Evolutionary conservation across 2,888 invertebrate species (phyloP).

Genomic region (Nymphalis c-album): DNA sequence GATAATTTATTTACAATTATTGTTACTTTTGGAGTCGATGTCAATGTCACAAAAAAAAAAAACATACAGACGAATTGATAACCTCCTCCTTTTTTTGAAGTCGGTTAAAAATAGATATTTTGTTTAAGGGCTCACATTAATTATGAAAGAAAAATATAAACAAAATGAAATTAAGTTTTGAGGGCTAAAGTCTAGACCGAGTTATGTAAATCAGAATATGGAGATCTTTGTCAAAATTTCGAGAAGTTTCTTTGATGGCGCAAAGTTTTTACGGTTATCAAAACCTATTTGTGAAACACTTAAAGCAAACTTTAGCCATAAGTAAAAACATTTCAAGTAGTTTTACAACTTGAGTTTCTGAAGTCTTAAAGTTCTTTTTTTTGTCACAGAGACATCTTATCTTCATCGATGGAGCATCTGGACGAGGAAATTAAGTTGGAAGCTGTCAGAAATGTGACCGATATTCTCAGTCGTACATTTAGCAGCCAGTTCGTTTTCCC

Average conservation of each 20-base stretch:
- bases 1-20: no score
- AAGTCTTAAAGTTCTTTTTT: not conserved
- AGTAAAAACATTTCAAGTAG: constrained; percentile 9
- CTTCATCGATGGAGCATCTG: constrained; percentile 86
- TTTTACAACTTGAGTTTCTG: constrained; percentile 1
- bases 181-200: constrained; percentile 11
- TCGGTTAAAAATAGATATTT: no score
- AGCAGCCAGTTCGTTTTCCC: constrained; percentile 95
- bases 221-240: constrained; percentile 27
- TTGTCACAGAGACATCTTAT: constrained; percentile 88
- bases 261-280: constrained; percentile 26
- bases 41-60: no score
- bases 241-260: constrained; percentile 18
- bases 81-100: no score
- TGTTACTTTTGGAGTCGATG: no score
- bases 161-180: not conserved
- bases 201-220: constrained; percentile 24
- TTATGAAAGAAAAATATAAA: not conserved
- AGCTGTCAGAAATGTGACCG: constrained; percentile 90
- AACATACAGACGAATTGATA: no score
- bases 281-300: constrained; percentile 24
- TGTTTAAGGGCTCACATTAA: no score
- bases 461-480: constrained; percentile 89
- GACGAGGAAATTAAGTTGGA: constrained; percentile 86
- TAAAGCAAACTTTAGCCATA: constrained; percentile 21